Percentiles rank a stretch among this genome's conserved stretches.
Evolutionary conservation across 2,888 invertebrate genomes (phyloP).

Genomic region (Escarpia spicata): DNA sequence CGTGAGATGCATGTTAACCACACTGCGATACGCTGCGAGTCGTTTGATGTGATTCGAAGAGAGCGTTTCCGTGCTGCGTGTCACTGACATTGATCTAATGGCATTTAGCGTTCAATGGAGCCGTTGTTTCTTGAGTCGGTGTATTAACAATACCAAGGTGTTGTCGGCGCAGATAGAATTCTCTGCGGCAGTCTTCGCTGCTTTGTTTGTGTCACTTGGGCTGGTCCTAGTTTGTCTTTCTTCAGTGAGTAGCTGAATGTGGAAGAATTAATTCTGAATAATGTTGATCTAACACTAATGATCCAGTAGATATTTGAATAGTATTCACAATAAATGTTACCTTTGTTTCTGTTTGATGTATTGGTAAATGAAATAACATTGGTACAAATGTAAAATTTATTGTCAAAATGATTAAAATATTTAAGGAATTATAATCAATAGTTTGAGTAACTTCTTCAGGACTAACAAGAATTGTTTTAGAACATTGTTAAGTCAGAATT

Average conservation of each 20-base stretch:
- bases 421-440: too few species aligned
- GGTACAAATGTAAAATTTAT: too few species aligned
- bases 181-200: not conserved
- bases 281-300: not conserved
- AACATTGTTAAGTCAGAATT: too few species aligned
- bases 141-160: slow-evolving; percentile 3
- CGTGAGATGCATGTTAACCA: not conserved
- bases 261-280: not conserved
- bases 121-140: not conserved
- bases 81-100: slow-evolving; percentile 16
- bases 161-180: not conserved
- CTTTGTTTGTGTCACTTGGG: not conserved
- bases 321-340: too few species aligned
- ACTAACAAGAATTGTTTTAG: too few species aligned
- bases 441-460: too few species aligned
- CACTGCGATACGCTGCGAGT: not conserved
- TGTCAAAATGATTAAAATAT: too few species aligned
- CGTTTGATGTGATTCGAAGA: not conserved
- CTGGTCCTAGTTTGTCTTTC: not conserved
- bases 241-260: not conserved
- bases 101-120: not conserved
- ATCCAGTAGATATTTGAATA: too few species aligned
- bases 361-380: too few species aligned
- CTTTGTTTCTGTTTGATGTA: too few species aligned
- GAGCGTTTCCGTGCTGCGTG: not conserved